Evolutionary conservation across 2,888 invertebrate species (phyloP).

Genomic region (Lasioglossum pauxillum): DNA sequence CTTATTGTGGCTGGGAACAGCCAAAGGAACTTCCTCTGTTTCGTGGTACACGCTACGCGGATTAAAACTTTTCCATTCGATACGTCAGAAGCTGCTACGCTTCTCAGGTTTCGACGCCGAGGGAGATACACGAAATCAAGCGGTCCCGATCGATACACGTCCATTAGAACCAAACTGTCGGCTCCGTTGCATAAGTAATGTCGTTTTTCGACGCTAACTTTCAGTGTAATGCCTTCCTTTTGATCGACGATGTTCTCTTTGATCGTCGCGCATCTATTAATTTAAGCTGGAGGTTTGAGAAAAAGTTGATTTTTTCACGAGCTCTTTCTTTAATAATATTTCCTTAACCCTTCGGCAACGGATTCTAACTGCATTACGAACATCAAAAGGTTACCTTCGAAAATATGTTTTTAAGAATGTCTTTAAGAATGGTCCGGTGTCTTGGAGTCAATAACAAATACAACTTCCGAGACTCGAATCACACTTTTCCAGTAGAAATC

Average conservation of each 20-base stretch:
- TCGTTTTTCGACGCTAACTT: not conserved
- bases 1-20: not conserved
- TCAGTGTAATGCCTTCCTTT: not conserved
- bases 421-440: too few relatives aligned
- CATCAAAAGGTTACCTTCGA: too few relatives aligned
- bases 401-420: too few relatives aligned
- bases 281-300: not conserved
- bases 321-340: too few relatives aligned
- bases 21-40: not conserved
- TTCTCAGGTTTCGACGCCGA: not conserved
- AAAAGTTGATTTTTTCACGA: too few relatives aligned
- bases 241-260: not conserved
- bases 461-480: not conserved
- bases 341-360: too few relatives aligned
- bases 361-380: too few relatives aligned
- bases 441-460: too few relatives aligned
- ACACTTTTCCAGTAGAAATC: not conserved
- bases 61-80: conserved; percentile 1
- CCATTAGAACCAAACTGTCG: not conserved
- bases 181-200: not conserved
- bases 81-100: not conserved
- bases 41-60: not conserved
- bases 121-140: not conserved
- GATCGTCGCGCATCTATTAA: not conserved
- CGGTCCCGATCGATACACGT: not conserved